Evolutionary conservation across 2,888 invertebrate species (phyloP), one percentile per base, ranked within the genome.

Genomic region (Ectemnius cavifrons): DNA sequence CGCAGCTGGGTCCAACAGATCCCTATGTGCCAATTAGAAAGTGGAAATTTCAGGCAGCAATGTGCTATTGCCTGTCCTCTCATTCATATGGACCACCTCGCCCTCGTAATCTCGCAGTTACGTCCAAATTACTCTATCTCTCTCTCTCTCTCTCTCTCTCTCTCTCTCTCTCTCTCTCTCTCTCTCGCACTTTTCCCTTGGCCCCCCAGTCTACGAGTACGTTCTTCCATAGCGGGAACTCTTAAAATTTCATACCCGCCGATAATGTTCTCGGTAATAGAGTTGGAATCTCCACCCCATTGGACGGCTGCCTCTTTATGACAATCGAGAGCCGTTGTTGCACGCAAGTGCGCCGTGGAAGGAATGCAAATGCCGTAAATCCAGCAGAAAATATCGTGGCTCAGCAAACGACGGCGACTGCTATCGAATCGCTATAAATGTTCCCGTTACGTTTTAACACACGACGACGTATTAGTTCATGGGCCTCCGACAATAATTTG

Each of bases 401-500:
- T 57, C 37, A 28, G 20, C 37, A 11, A 37, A 37, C 23, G 3
- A 23, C 23, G 23, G n/a, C 63, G 61, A 16, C 18, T 16, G 59
- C 57, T 46, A 77, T 77, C 65, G 63, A 59, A 68, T 60, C 64
- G 69, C 69, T 65, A 62, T 63, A 66, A 74, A 71, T 62, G 67
- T 58, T 52, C 61, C 23, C 68, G 65, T 18, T 66, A 73, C 69
- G 75, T 28, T 71, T 73, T 71, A 75, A 72, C 75, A 75, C 64
- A 72, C 73, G 78, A 72, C 73, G 78, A 77, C 76, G 77, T 83
- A 81, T 83, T 83, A 83, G 73, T 73, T 62, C 37, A 37, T 11
- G 64, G 56, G 77, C 63, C 67, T 74, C 63, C 61, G 78, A 79
- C 79, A 81, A 81, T 83, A 83, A 83, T 83, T 83, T 83, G 80